These are phyloP conservation scores for Brachyhypopomus occidentalis DNA, from an alignment of 2,113 vertebrate genomes.

Conservation along the genomic window DNA sequence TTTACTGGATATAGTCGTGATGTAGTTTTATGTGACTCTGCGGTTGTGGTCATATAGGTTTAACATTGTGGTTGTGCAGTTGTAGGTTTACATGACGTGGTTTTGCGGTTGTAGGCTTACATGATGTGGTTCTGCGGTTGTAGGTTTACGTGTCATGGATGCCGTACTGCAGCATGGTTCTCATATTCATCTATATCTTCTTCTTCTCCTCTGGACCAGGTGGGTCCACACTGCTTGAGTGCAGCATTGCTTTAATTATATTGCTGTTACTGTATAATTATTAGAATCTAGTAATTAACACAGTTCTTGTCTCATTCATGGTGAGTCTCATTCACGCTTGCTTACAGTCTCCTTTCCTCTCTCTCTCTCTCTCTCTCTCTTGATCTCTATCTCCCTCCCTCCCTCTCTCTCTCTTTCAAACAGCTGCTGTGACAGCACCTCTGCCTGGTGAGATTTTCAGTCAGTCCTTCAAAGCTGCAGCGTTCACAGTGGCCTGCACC, in stretches of 20 bases:
- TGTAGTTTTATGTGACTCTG: slow-evolving; percentile 59
- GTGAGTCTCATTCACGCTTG: neutral
- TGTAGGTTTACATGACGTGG: too few species aligned
- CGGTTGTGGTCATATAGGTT: too few species aligned
- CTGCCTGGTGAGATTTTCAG: slow-evolving; percentile 79
- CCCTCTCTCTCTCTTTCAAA: slow-evolving; percentile 23
- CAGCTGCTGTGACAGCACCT: slow-evolving; percentile 70
- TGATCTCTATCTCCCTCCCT: neutral
- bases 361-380: neutral
- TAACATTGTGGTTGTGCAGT: slow-evolving; percentile 47
- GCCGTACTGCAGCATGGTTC: slow-evolving; percentile 78
- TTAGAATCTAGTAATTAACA: neutral
- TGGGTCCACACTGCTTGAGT: slow-evolving; percentile 54
- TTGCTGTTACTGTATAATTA: neutral
- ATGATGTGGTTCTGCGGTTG: too few species aligned
- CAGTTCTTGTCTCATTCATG: neutral
- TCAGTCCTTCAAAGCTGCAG: slow-evolving; percentile 77
- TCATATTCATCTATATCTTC: slow-evolving; percentile 78
- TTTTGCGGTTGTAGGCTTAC: too few species aligned
- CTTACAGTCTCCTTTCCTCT: neutral
- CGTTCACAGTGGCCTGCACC: slow-evolving; percentile 68
- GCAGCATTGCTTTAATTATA: neutral
- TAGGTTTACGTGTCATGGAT: slow-evolving; percentile 74
- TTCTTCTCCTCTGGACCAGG: slow-evolving; percentile 78
- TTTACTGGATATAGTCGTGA: neutral